Conservation (phyloP, 2,797 vertebrate species). For the Hemibagrus guttatus region DNA sequence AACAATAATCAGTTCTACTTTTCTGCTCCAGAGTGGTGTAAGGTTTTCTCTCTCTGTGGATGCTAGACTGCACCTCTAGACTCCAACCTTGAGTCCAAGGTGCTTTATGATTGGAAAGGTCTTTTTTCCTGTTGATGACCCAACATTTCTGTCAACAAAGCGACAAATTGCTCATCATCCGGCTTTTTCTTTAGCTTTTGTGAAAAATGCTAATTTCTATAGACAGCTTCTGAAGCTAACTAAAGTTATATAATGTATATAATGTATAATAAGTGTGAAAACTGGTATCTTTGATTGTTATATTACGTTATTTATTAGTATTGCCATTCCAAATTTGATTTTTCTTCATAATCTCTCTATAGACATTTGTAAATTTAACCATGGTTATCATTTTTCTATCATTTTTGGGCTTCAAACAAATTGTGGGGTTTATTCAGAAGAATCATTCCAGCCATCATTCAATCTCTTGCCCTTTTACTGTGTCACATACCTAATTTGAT, state of each 20-base stretch:
- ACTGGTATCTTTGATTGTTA: not conserved
- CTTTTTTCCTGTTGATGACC: not conserved
- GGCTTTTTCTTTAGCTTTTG: not conserved
- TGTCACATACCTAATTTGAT: not conserved
- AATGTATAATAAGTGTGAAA: not conserved
- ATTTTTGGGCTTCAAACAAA: not conserved
- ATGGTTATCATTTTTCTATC: not conserved
- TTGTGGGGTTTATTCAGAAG: not conserved
- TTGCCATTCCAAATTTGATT: not conserved
- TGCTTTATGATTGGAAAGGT: not conserved
- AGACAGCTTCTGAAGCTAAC: not conserved
- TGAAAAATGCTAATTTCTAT: not conserved
- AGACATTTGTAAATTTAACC: not conserved
- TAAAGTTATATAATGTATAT: not conserved
- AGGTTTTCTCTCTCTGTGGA: not conserved
- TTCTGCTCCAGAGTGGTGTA: constrained; percentile 6
- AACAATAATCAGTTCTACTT: not conserved
- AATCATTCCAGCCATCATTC: not conserved
- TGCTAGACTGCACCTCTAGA: not conserved
- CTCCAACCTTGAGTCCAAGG: not conserved
- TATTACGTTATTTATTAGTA: too few species aligned
- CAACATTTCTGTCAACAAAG: not conserved
- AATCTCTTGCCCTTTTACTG: not conserved
- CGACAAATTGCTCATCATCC: not conserved
- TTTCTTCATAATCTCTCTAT: not conserved